Percentiles rank a stretch among this genome's conserved stretches.
These are phyloP conservation scores for Latheticus oryzae DNA, from an alignment of 2,888 invertebrate genomes.

Conservation along the genomic window DNA sequence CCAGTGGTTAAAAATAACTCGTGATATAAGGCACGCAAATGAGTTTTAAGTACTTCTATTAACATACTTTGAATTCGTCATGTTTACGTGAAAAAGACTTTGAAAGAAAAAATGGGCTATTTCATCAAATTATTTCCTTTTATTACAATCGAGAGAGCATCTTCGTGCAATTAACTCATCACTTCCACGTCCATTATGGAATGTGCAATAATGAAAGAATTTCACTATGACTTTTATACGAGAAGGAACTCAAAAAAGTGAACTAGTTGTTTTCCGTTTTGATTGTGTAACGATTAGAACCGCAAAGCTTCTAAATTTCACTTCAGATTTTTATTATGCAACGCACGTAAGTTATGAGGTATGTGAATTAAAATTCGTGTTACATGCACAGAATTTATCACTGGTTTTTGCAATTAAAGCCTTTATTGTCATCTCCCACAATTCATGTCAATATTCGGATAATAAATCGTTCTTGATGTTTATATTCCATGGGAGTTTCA, in stretches of 20 bases:
- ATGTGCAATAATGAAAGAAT: slow-evolving; percentile 40
- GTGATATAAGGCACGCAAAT: slow-evolving; percentile 24
- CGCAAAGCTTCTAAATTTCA: slow-evolving; percentile 11
- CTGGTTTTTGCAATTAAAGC: slow-evolving; percentile 41
- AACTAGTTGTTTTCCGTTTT: slow-evolving; percentile 13
- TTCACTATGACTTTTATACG: slow-evolving; percentile 33
- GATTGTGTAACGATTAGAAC: slow-evolving; percentile 27
- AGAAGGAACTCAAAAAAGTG: slow-evolving; percentile 22
- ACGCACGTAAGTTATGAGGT: slow-evolving; percentile 38
- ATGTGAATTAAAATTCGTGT: slow-evolving; percentile 40
- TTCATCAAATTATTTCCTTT: slow-evolving; percentile 24
- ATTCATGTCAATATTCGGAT: slow-evolving; percentile 47
- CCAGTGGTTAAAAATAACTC: no score
- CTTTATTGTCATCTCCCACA: slow-evolving; percentile 43
- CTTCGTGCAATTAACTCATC: slow-evolving; percentile 27
- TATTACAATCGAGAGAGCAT: slow-evolving; percentile 9
- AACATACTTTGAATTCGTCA: slow-evolving; percentile 27
- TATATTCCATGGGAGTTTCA: slow-evolving; percentile 41
- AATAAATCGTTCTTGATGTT: slow-evolving; percentile 45
- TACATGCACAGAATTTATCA: slow-evolving; percentile 37
- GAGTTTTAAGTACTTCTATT: slow-evolving; percentile 20
- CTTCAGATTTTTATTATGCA: slow-evolving; percentile 31
- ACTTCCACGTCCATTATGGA: slow-evolving; percentile 28
- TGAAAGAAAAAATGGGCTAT: neutral
- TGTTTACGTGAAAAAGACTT: slow-evolving; percentile 17